Conservation (phyloP, 2,113 vertebrate species). For the Zapornia atra region DNA sequence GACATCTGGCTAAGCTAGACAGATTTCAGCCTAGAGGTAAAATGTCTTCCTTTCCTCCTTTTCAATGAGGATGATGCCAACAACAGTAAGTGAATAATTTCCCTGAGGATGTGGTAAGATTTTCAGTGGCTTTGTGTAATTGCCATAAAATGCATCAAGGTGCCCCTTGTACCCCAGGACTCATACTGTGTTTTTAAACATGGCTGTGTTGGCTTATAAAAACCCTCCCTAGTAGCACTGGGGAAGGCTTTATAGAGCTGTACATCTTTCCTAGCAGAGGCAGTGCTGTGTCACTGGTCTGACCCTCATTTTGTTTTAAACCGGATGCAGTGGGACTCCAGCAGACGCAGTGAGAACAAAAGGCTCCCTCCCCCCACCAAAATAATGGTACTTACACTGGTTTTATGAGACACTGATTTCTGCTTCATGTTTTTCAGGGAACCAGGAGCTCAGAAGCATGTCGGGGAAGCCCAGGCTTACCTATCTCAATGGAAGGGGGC, state of each 20-base stretch:
- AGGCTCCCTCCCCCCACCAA: neutral
- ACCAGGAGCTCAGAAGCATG: slow-evolving; percentile 67
- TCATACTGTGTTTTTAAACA: neutral
- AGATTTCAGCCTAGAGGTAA: neutral
- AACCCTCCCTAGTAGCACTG: neutral
- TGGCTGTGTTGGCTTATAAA: neutral
- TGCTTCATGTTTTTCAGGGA: slow-evolving; percentile 41
- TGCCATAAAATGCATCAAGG: neutral
- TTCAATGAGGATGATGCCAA: neutral
- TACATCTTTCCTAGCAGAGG: neutral
- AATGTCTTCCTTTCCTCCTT: neutral
- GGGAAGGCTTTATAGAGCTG: neutral
- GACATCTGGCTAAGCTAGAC: neutral
- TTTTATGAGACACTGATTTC: neutral
- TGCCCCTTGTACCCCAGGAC: neutral
- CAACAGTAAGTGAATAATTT: neutral
- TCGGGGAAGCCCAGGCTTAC: slow-evolving; percentile 79
- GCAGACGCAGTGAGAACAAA: neutral
- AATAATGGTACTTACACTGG: neutral
- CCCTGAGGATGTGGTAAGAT: neutral
- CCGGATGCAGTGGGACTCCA: neutral
- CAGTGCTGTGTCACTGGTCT: neutral
- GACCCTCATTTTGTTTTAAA: neutral
- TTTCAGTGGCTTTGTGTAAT: neutral
- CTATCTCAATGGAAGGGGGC: slow-evolving; percentile 88